phyloP scores from a whole-genome alignment of 2,113 vertebrate genomes.

The Leuciscus idus region DNA sequence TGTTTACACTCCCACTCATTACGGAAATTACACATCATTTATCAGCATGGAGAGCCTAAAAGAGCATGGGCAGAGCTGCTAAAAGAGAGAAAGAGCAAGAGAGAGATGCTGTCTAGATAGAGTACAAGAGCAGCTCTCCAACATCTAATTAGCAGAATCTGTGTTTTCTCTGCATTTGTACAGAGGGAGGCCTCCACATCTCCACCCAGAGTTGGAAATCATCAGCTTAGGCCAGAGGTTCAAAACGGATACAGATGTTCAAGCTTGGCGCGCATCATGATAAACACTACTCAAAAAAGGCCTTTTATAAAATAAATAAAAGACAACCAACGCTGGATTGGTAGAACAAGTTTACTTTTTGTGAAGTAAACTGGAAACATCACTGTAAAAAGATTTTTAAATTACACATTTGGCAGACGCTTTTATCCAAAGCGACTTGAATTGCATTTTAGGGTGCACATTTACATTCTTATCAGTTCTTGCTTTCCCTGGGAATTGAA shows the following conservation, averaged over 20 bases:
- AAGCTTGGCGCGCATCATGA: neutral
- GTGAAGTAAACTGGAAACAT: neutral
- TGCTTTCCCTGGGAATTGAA: too few relatives aligned
- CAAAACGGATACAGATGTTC: neutral
- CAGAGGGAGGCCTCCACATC: conserved; percentile 9
- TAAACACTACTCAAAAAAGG: neutral
- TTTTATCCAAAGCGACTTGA: too few relatives aligned
- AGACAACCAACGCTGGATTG: neutral
- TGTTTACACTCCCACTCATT: conserved; percentile 52
- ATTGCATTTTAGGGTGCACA: too few relatives aligned
- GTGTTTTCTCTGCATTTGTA: conserved; percentile 46
- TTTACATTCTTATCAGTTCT: too few relatives aligned
- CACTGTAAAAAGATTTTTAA: neutral
- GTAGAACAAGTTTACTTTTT: neutral
- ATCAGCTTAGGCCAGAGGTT: conserved; percentile 37
- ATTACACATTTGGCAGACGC: too few relatives aligned
- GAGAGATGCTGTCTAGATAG: conserved; percentile 22
- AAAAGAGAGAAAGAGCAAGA: conserved; percentile 9
- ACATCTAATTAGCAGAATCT: conserved; percentile 52
- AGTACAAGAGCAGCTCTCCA: conserved; percentile 27
- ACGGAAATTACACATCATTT: conserved; percentile 64
- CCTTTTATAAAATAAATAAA: neutral
- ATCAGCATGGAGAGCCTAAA: conserved; percentile 51
- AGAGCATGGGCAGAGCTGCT: conserved; percentile 24
- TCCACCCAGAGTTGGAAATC: conserved; percentile 33